Evolutionary conservation across 2,797 vertebrate genomes (phyloP).

Genomic region (Craterocephalus amniculus): DNA sequence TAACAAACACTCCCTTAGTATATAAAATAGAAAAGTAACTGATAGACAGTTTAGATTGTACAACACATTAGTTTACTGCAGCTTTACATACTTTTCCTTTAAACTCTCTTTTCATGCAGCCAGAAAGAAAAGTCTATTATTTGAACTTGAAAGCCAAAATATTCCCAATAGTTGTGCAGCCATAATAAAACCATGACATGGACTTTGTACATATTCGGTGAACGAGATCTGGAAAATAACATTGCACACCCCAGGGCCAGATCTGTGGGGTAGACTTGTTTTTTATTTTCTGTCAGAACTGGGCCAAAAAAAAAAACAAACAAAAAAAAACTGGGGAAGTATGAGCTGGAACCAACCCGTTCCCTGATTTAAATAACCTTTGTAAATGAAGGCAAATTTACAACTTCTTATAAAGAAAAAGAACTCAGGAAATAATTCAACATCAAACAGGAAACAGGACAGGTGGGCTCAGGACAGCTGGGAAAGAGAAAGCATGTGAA

Average conservation of each 20-base stretch:
- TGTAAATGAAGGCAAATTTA: constrained; percentile 80
- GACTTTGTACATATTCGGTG: constrained; percentile 17
- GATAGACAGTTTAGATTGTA: constrained; percentile 5
- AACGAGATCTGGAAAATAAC: constrained; percentile 67
- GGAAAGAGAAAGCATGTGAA: constrained; percentile 12
- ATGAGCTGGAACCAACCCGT: constrained; percentile 78
- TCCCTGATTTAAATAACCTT: constrained; percentile 82
- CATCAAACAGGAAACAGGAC: constrained; percentile 56
- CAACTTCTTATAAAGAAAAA: constrained; percentile 84
- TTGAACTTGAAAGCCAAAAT: neutral
- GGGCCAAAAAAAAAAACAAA: constrained; percentile 38
- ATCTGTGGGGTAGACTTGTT: constrained; percentile 42
- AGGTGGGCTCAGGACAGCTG: constrained; percentile 16
- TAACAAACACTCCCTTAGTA: neutral
- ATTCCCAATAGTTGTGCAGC: constrained; percentile 40
- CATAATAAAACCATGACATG: neutral
- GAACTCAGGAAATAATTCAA: constrained; percentile 64
- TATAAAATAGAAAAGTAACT: neutral
- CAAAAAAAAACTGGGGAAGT: constrained; percentile 52
- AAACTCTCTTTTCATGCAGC: neutral
- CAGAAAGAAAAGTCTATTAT: neutral
- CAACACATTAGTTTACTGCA: constrained; percentile 3
- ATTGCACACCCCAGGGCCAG: constrained; percentile 65
- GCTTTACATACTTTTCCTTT: neutral
- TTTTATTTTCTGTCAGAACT: constrained; percentile 58